Evolutionary conservation across 2,888 invertebrate genomes (phyloP).

Genomic region (Glaucopsyche alexis): DNA sequence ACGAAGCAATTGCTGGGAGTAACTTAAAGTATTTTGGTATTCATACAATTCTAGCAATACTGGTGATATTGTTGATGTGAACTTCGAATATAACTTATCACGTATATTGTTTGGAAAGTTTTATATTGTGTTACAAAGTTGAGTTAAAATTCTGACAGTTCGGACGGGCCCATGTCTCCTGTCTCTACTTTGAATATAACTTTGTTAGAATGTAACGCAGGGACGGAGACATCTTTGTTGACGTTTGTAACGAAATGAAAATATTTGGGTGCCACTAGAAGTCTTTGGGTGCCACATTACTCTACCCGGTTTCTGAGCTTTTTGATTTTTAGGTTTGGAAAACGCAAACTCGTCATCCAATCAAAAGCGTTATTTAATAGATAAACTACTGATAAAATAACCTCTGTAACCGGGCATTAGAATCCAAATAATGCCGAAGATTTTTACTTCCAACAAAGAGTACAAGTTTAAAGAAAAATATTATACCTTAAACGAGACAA

Average conservation of each 20-base stretch:
- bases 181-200: slow-evolving; percentile 1
- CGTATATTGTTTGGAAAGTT: slow-evolving; percentile 21
- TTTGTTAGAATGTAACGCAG: neutral
- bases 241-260: neutral
- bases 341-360: too few species aligned
- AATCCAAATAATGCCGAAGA: too few species aligned
- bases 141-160: slow-evolving; percentile 21
- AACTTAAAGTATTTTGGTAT: neutral
- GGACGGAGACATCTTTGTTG: neutral
- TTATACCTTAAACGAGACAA: too few species aligned
- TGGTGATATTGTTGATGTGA: neutral
- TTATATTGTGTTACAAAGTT: slow-evolving; percentile 15
- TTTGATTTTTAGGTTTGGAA: too few species aligned
- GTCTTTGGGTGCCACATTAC: too few species aligned
- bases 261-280: neutral
- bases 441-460: too few species aligned
- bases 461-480: too few species aligned
- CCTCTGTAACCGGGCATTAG: too few species aligned
- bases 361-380: too few species aligned
- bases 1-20: neutral
- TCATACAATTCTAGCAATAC: neutral
- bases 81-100: slow-evolving; percentile 18
- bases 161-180: slow-evolving; percentile 11
- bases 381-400: too few species aligned
- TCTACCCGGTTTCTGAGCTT: too few species aligned